phyloP scores from a whole-genome alignment of 1,140 invertebrate genomes.

The Planococcus citri region DNA sequence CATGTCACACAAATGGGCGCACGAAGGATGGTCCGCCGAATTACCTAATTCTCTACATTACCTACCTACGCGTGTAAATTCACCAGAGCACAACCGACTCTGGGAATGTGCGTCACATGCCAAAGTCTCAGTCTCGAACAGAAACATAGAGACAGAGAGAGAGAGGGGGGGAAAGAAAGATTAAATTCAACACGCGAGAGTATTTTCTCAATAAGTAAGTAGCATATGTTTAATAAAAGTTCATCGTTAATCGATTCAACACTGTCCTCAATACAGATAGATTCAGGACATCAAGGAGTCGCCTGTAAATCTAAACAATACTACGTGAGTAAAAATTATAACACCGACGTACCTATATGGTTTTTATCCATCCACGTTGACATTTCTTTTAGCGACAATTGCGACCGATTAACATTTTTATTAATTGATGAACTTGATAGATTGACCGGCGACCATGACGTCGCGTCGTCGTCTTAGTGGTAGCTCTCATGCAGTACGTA shows the following conservation, averaged over 20 bases:
- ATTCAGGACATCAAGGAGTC: not conserved
- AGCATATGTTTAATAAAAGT: not conserved
- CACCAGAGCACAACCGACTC: too few species aligned
- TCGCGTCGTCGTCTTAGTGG: too few species aligned
- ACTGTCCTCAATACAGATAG: not conserved
- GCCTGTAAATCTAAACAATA: constrained; percentile 6
- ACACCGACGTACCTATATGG: not conserved
- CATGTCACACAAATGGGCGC: too few species aligned
- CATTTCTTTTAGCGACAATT: not conserved
- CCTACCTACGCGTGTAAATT: too few species aligned
- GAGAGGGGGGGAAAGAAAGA: too few species aligned
- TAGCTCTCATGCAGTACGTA: too few species aligned
- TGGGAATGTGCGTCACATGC: too few species aligned
- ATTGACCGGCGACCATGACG: not conserved
- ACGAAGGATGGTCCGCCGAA: too few species aligned
- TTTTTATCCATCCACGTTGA: not conserved
- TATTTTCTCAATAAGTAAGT: not conserved
- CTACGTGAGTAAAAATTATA: constrained; percentile 1
- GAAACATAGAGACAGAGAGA: too few species aligned
- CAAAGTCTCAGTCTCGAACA: too few species aligned
- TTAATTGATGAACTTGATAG: constrained; percentile 3
- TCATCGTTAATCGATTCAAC: not conserved
- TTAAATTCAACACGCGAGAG: not conserved
- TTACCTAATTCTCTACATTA: too few species aligned
- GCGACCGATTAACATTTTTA: constrained; percentile 3